Evolutionary conservation across 2,113 vertebrate species (phyloP).

Genomic region (Datnioides undecimradiatus): DNA sequence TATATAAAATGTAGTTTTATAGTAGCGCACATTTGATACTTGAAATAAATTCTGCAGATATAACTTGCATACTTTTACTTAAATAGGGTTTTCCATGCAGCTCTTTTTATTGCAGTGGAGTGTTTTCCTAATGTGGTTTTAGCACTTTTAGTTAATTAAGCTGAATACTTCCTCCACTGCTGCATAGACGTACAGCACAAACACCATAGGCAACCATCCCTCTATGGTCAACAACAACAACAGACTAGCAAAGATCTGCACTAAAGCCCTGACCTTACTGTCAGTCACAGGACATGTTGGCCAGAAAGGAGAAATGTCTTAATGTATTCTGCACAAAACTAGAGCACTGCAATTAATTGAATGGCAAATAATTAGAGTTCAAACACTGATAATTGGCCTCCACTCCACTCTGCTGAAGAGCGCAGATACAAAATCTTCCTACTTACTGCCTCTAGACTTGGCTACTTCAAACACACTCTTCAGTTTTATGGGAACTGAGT

Average conservation of each 20-base stretch:
- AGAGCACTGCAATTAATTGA: conserved; percentile 53
- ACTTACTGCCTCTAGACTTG: conserved; percentile 16
- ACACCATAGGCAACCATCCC: conserved; percentile 18
- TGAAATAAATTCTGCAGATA: too few relatives aligned
- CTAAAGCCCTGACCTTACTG: neutral
- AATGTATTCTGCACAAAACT: conserved; percentile 44
- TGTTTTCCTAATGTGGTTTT: too few relatives aligned
- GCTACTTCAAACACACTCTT: conserved; percentile 35
- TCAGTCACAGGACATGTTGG: conserved; percentile 14
- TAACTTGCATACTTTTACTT: too few relatives aligned
- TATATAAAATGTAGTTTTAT: too few relatives aligned
- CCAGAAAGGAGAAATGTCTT: conserved; percentile 13
- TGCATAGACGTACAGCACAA: conserved; percentile 41
- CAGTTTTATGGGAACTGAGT: conserved; percentile 20
- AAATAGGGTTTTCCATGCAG: too few relatives aligned
- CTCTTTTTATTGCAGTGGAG: too few relatives aligned
- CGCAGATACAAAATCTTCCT: conserved; percentile 15
- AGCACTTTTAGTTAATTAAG: too few relatives aligned
- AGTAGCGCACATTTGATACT: too few relatives aligned
- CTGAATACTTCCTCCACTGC: too few relatives aligned
- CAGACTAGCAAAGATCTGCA: neutral
- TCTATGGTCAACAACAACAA: neutral
- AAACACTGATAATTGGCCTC: conserved; percentile 54
- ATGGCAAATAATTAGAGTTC: conserved; percentile 60
- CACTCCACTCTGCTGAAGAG: conserved; percentile 36